Base-by-base conservation (phyloP, 2,113 vertebrate genomes). In the Melanostigma gelatinosum region DNA sequence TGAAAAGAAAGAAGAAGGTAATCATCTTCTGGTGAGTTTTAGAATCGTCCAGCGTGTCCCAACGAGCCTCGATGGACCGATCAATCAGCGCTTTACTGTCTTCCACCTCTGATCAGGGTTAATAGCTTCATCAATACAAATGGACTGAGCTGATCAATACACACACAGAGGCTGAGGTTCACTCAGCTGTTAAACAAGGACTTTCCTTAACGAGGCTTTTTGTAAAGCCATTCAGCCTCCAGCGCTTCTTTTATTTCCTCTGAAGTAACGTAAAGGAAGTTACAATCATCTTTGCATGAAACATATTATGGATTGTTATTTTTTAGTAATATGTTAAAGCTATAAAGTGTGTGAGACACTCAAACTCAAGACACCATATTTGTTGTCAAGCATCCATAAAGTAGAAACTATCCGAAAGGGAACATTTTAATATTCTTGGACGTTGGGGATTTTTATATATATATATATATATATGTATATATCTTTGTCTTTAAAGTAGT, bases 51-150 rank as follows among this genome's bases (percentile, higher is more conserved):
- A 6, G 32, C 22, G 8, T 3, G 38, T 27, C 46, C 29, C 24
- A 7, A 7, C 55, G 1, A 27, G 54, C 24, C 54, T 27, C 10
- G 10, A 27, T 48, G 15, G 68, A 29, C 55, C 8, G 38, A 88
- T 83, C 32, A 61, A 57, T 82, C 68, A 61, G 0, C 58, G 20
- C 46, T 40, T 46, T 9, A 38, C 18, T 40, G 62, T 44, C 57
- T 11, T 48, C 24, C 24, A 20, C 38, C 15, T 75, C 57, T 80
- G 48, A 84, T 71, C 40, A 3, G 27, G 38, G 69, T 71, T 77
- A 82, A 82, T 54, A 6, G 84, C 22, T 83, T 85, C 24, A 54
- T 86, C 84, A 72, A 84, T 77, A 82, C 79, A 10, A 22, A 12
- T 4, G 10, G 27, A 48, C 44, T 16, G 42, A 63, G 62, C 46